Percentiles rank a stretch among this genome's conserved stretches.
Evolutionary conservation across 1,140 invertebrate genomes (phyloP).

Genomic region (Metopolophium dirhodum): DNA sequence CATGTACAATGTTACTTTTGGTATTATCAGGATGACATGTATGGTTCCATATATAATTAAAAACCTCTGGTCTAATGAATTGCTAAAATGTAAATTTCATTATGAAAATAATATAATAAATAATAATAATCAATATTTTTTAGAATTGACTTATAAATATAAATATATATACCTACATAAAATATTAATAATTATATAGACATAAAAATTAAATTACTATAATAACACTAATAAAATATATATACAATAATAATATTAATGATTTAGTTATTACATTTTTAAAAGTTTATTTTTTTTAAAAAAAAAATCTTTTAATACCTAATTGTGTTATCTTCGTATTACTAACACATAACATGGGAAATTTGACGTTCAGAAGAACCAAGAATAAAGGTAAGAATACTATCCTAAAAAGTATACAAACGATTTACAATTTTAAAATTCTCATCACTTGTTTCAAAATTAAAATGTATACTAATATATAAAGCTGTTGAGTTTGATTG

Average conservation of each 20-base stretch:
- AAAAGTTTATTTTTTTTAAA: too few species aligned
- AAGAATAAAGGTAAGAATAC: not conserved
- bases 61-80: constrained; percentile 49
- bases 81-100: constrained; percentile 55
- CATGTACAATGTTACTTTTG: constrained; percentile 20
- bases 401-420: not conserved
- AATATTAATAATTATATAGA: too few species aligned
- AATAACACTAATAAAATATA: not conserved
- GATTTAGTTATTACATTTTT: not conserved
- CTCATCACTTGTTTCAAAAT: not conserved
- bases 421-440: not conserved
- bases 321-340: not conserved
- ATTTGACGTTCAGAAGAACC: too few species aligned
- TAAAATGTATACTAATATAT: not conserved
- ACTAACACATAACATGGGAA: not conserved
- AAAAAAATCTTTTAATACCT: not conserved
- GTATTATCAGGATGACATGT: constrained; percentile 56
- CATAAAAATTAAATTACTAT: not conserved
- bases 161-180: not conserved
- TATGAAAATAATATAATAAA: not conserved
- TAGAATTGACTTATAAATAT: not conserved
- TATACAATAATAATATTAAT: not conserved
- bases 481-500: too few species aligned
- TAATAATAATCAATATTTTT: not conserved
- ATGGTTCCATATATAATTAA: constrained; percentile 58